A percentile compares a stretch with the other conserved stretches of the same genome.
Evolutionary conservation across 2,113 vertebrate genomes (phyloP).

Genomic region (Lepus timidus): DNA sequence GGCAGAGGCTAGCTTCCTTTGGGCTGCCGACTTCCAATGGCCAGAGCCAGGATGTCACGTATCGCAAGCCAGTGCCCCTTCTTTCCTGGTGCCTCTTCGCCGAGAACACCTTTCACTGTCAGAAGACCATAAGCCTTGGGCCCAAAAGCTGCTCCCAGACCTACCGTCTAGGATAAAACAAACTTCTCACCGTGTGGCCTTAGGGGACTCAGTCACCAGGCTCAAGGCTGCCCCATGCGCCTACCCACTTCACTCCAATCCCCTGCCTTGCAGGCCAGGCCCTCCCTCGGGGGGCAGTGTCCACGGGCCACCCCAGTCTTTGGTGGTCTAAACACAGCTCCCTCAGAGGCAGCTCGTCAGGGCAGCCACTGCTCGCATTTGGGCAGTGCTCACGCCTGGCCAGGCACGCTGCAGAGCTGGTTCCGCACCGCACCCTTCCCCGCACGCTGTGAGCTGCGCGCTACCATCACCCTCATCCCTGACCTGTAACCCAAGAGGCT

Average conservation of each 20-base stretch:
- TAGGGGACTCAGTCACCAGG: neutral
- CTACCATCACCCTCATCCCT: neutral
- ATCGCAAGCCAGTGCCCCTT: neutral
- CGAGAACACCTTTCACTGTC: neutral
- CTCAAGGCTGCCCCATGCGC: neutral
- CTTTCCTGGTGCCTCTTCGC: neutral
- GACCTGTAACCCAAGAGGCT: neutral
- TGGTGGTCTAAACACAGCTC: neutral
- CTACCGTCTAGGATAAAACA: neutral
- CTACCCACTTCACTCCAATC: neutral
- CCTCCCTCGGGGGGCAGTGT: neutral
- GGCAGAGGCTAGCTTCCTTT: neutral
- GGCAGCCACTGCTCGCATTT: neutral
- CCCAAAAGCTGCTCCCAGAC: neutral
- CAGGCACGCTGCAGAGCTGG: neutral
- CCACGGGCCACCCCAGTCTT: too few relatives aligned
- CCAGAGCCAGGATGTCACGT: neutral
- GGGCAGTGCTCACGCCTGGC: accelerated
- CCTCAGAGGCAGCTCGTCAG: neutral
- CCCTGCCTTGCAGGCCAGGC: neutral
- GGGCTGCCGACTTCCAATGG: neutral
- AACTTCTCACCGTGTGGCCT: neutral
- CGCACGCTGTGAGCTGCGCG: accelerated
- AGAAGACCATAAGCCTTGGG: neutral
- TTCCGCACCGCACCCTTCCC: neutral